Base-by-base conservation (phyloP, 1,140 invertebrate species). In the Apis florea region DNA sequence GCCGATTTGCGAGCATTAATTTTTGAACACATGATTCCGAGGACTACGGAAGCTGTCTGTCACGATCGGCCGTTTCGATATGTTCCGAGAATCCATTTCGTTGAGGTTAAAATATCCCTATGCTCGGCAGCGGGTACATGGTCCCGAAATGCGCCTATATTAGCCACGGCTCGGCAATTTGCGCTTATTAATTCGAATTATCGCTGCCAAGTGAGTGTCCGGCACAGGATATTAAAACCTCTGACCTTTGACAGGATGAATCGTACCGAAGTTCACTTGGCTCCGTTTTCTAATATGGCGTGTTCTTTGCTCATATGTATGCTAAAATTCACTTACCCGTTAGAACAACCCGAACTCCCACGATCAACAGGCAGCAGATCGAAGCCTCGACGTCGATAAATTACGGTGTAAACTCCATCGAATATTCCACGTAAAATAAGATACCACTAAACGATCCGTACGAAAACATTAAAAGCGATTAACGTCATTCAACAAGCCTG, bases 201-300 rank as follows among this genome's bases (percentile, higher is more conserved):
- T 93, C 91, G 90, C 88, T 90, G 83, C 89, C 83, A 91, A 92
- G 90, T 92, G 90, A 89, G 88, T 85, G 88, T 88, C 84, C 90
- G 86, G 79, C 79, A 75, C 89, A 93, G 92, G 93, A 94, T 93
- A 94, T 94, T 92, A 93, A 93, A 94, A 93, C 92, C 93, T 91
- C 83, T 93, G 92, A 93, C 93, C 93, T 89, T 90, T 91, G 88
- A 86, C 89, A 88, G 88, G 88, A 91, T 89, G 77, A 85, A 83
- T 82, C 84, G 87, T 84, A 70, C 73, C 82, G 84, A 85, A 88
- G 85, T 88, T 80, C 82, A 79, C 84, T 59, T 78, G 24, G 11
- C 58, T 24, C 47, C 59, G 24, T 53, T 85, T 54, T 79, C 26
- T 54, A 19, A 21, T 66, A 64, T 59, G 26, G 31, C 73, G 73